Evolutionary conservation across 2,888 invertebrate genomes (phyloP).

Genomic region (Chesias legatella): DNA sequence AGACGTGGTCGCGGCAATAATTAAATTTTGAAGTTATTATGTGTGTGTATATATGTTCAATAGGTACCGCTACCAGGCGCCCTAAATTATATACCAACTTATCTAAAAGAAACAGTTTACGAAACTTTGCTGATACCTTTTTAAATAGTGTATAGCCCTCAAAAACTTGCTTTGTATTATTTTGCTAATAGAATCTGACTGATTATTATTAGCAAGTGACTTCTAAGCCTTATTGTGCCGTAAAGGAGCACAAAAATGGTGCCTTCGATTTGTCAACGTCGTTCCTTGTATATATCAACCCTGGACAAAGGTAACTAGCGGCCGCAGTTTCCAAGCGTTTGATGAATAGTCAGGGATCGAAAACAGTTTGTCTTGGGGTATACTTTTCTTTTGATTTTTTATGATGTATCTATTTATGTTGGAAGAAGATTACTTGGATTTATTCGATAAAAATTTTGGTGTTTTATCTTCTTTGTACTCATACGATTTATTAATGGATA

Average conservation of each 20-base stretch:
- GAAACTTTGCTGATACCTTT: too few species aligned
- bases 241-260: constrained; percentile 17
- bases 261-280: constrained; percentile 70
- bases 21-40: too few species aligned
- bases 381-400: constrained; percentile 39
- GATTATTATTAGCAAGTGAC: too few species aligned
- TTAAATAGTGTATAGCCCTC: too few species aligned
- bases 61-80: too few species aligned
- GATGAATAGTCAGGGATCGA: constrained; percentile 62
- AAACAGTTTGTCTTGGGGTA: constrained; percentile 46
- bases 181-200: too few species aligned
- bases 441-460: constrained; percentile 30
- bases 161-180: too few species aligned
- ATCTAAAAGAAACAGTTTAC: too few species aligned
- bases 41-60: too few species aligned
- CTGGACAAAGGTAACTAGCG: constrained; percentile 75
- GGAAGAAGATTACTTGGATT: constrained; percentile 34
- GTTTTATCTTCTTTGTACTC: not conserved
- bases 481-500: too few species aligned
- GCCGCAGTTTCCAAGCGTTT: constrained; percentile 62
- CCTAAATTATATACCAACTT: too few species aligned
- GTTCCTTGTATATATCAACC: constrained; percentile 72
- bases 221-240: constrained; percentile 31
- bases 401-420: constrained; percentile 36
- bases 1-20: too few species aligned